Conservation (phyloP, 1,140 invertebrate genomes). For the Drosophila micromelanica region DNA sequence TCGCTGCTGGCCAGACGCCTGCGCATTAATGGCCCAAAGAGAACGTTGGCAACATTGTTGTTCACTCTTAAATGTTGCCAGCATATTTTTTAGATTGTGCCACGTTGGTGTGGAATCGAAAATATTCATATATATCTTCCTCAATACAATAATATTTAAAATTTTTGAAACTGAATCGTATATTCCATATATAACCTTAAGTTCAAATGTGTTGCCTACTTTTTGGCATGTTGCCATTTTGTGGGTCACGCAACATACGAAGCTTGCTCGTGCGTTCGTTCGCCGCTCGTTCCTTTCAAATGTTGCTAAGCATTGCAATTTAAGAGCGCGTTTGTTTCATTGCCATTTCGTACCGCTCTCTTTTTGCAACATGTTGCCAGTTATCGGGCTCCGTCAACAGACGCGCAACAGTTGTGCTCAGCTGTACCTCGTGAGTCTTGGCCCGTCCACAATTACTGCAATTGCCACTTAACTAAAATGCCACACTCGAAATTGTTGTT, state of each 20-base stretch:
- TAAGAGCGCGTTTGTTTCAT: conserved; percentile 43
- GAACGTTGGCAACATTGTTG: conserved; percentile 40
- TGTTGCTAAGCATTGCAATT: not conserved
- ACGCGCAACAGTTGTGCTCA: conserved; percentile 65
- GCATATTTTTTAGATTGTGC: not conserved
- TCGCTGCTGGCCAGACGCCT: conserved; percentile 6
- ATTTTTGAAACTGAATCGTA: not conserved
- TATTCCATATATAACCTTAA: not conserved
- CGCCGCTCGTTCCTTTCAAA: not conserved
- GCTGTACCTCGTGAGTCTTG: conserved; percentile 18
- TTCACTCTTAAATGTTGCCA: conserved; percentile 22
- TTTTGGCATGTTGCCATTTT: conserved; percentile 10
- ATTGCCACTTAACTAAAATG: conserved; percentile 58
- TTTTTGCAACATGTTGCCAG: conserved; percentile 64
- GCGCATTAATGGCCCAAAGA: conserved; percentile 11
- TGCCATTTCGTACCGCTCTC: conserved; percentile 58
- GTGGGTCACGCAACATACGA: conserved; percentile 14
- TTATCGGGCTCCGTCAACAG: conserved; percentile 15
- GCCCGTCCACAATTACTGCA: conserved; percentile 41
- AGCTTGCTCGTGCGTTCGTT: not conserved
- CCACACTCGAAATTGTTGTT: conserved; percentile 21
- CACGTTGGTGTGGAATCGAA: conserved; percentile 16
- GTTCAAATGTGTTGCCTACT: conserved; percentile 2
- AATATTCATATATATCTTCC: not conserved
- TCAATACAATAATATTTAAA: no score